Evolutionary conservation across 2,797 vertebrate species (phyloP).

Genomic region (Pipistrellus nathusii): DNA sequence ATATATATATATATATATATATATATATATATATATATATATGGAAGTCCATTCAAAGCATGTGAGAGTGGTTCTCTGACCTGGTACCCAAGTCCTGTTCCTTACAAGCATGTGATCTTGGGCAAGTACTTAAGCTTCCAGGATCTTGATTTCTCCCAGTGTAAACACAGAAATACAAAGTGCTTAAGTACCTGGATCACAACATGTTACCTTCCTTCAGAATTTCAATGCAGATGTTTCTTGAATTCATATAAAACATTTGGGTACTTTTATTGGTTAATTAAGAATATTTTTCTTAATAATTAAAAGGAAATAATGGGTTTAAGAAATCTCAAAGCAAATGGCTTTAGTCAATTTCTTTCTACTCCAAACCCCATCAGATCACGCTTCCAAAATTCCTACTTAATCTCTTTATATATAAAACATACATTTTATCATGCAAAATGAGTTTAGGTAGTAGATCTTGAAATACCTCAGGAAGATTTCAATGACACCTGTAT

Average conservation of each 20-base stretch:
- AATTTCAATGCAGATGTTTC: conserved; percentile 12
- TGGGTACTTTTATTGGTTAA: neutral
- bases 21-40: no score
- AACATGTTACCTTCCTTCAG: neutral
- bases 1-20: no score
- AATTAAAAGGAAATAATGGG: neutral
- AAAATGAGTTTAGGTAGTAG: neutral
- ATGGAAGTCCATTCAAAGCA: neutral
- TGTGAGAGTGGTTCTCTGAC: neutral
- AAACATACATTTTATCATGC: neutral
- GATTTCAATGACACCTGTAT: neutral
- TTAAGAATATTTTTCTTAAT: conserved; percentile 44
- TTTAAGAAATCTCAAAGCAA: conserved; percentile 39
- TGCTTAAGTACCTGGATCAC: neutral
- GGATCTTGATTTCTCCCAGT: neutral
- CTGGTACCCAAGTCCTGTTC: neutral
- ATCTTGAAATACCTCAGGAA: neutral
- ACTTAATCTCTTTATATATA: neutral
- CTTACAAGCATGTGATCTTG: neutral
- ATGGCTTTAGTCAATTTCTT: conserved; percentile 11
- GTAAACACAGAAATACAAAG: conserved; percentile 25
- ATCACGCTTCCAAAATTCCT: neutral
- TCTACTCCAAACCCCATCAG: neutral
- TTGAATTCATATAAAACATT: neutral
- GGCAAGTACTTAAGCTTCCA: neutral